Percentiles rank a stretch among this genome's conserved stretches.
Conservation (phyloP, 2,797 vertebrate species). For the Ptychobarbus kaznakovi region DNA sequence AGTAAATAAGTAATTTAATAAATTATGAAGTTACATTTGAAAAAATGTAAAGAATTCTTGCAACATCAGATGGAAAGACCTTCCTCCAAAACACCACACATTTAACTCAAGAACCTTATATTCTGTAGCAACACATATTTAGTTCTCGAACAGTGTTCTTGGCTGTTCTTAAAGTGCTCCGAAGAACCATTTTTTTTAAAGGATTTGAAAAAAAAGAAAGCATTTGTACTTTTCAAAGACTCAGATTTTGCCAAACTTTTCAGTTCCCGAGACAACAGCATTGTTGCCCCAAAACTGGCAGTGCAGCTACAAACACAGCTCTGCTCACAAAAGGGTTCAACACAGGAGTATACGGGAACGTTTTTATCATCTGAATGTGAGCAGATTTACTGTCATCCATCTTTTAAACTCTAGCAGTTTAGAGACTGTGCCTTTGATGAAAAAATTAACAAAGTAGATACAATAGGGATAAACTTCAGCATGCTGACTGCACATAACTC, state of each 20-base stretch:
- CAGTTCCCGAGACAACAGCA: not conserved
- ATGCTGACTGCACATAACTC: constrained; percentile 26
- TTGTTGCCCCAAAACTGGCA: constrained; percentile 6
- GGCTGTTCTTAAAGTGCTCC: not conserved
- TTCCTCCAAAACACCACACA: not conserved
- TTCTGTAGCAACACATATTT: not conserved
- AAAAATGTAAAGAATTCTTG: not conserved
- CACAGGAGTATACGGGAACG: not conserved
- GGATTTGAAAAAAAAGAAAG: not conserved
- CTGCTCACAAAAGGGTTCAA: constrained; percentile 16
- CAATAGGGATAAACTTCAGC: constrained; percentile 9
- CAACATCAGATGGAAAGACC: not conserved
- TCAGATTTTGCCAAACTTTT: not conserved
- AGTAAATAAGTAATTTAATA: too few species aligned
- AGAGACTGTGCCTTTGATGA: constrained; percentile 7
- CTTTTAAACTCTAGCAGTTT: constrained; percentile 23
- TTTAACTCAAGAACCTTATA: not conserved
- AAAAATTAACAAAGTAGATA: constrained; percentile 7
- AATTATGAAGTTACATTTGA: not conserved
- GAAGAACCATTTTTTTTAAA: not conserved
- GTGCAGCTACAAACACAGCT: constrained; percentile 10
- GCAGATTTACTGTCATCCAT: constrained; percentile 10
- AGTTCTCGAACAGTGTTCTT: not conserved
- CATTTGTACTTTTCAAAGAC: constrained; percentile 16
- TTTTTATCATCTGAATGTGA: not conserved